phyloP scores from a whole-genome alignment of 1,140 invertebrate species.

The Meloidogyne exigua region DNA sequence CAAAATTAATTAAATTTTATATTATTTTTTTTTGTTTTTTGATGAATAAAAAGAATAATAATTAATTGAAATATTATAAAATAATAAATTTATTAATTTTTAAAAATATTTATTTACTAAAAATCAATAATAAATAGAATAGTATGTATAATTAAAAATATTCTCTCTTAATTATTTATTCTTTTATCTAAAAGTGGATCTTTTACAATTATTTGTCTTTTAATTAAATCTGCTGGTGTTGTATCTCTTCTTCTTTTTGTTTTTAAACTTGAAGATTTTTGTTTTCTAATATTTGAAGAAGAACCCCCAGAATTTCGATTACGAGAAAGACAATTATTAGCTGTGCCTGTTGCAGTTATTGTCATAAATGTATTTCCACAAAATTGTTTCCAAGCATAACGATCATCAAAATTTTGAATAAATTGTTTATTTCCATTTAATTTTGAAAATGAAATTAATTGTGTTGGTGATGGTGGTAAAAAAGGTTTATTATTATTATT shows the following conservation, averaged over 20 bases:
- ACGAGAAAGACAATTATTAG: background rate
- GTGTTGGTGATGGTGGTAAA: background rate
- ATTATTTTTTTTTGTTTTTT: background rate
- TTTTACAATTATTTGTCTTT: background rate
- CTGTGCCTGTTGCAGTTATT: background rate
- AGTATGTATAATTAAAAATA: too few relatives aligned
- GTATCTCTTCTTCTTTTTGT: background rate
- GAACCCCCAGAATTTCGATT: background rate
- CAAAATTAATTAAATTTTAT: background rate
- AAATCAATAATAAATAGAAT: too few relatives aligned
- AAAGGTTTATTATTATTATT: too few relatives aligned
- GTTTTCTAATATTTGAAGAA: background rate
- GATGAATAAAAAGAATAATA: too few relatives aligned
- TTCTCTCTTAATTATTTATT: background rate
- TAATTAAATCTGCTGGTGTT: background rate
- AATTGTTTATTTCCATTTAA: background rate
- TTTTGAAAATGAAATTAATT: constrained; percentile 16
- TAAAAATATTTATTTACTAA: too few relatives aligned
- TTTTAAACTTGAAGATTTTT: background rate
- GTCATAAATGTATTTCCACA: background rate
- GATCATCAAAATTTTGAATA: background rate
- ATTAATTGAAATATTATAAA: too few relatives aligned
- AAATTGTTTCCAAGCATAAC: background rate
- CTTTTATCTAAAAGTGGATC: background rate
- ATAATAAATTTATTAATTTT: too few relatives aligned